Base-by-base conservation (phyloP, 2,888 invertebrate genomes). In the Dynastes maya region DNA sequence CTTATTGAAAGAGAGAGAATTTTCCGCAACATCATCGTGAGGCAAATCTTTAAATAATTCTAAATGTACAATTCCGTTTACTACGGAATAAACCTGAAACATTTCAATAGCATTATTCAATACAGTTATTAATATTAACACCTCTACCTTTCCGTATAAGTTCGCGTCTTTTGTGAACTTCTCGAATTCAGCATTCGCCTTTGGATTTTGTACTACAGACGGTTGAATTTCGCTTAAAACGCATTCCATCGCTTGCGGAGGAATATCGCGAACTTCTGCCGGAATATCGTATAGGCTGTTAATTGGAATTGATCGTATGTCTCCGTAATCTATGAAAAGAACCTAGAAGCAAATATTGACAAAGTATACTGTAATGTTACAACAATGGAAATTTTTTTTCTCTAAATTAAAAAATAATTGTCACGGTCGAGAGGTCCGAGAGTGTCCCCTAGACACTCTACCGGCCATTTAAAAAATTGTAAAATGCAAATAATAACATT, bases 251-350 rank as follows among this genome's bases (percentile, higher is more conserved):
- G 94, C 94, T 32, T 93, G 88, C 55, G 94, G 92, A 45, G 93
- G 91, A 63, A 89, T 83, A 29, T 83, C 79, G 80, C 83, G 84
- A 1, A 86, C 82, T 32, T 83, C 71, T 11, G 80, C 74, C 2
- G 86, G 88, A 45, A 91, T 82, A 22, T 88, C 85, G 74, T 90
- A 90, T 58, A 94, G 82, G 78, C 90, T 90, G 70, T 88, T 84
- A 72, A 86, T 82, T 72, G 86, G 84, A 49, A 94, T 88, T 61
- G 89, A 88, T 0, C 88, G 90, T 22, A 86, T 89, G 83, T 92
- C 92, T 16, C 97, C 97, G 87, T 92, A 94, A 89, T 98, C 97
- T 72, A 97, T 92, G 86, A 94, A 96, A 74, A 92, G 90, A 3
- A 97, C 92, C 92, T 94, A 86, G 45, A 86, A 85, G 5, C 16